These are phyloP conservation scores for Regulus satrapa DNA, from an alignment of 2,113 vertebrate genomes.

Conservation along the genomic window DNA sequence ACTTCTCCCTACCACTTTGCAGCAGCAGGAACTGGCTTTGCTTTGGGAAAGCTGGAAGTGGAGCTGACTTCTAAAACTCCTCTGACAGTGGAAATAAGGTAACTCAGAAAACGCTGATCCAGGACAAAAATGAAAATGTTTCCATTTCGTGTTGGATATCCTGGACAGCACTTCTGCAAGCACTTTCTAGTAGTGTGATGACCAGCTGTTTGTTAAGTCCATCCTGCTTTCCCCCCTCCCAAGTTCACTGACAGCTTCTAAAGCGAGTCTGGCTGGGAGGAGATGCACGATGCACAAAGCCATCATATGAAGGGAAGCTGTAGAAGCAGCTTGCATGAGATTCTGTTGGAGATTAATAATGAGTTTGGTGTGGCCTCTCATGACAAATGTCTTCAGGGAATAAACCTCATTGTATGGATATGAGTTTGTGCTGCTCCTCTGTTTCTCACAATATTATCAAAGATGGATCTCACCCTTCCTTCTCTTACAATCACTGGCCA, in stretches of 20 bases:
- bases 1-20: neutral
- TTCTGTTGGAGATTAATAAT: neutral
- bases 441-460: neutral
- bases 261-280: neutral
- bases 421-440: neutral
- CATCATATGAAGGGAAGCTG: neutral
- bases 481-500: neutral
- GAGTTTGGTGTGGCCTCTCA: neutral
- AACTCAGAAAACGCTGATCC: neutral
- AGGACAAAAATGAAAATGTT: neutral
- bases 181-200: neutral
- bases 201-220: neutral
- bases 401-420: neutral
- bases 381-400: neutral
- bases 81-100: neutral
- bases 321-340: neutral
- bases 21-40: neutral
- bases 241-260: neutral
- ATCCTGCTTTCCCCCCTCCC: neutral
- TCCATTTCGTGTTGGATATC: neutral
- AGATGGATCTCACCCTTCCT: neutral
- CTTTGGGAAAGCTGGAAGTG: neutral
- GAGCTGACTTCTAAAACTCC: neutral
- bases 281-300: neutral
- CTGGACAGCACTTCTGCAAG: neutral